phyloP scores from a whole-genome alignment of 1,140 invertebrate species.

The Leptopilina boulardi region DNA sequence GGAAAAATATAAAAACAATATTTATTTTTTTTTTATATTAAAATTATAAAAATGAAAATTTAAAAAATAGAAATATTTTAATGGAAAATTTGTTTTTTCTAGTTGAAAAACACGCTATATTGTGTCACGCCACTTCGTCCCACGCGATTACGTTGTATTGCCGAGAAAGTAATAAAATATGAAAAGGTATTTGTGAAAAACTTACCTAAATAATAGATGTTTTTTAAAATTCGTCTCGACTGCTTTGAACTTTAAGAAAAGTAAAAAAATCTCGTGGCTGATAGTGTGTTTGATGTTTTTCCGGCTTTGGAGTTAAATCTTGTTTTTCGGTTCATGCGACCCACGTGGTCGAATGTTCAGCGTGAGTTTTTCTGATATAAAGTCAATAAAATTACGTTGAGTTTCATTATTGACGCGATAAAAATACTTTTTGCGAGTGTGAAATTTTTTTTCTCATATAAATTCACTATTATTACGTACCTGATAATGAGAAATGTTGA shows the following conservation, averaged over 20 bases:
- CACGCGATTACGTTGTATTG: neutral
- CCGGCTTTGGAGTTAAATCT: neutral
- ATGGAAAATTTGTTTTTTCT: neutral
- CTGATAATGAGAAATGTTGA: neutral
- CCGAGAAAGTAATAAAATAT: neutral
- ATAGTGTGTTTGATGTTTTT: neutral
- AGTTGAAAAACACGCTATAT: neutral
- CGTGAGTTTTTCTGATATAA: neutral
- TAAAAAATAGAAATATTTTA: too few species aligned
- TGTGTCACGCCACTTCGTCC: neutral
- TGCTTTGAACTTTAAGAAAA: neutral
- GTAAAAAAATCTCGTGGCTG: neutral
- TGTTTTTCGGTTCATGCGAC: neutral
- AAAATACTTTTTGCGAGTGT: neutral
- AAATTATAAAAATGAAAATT: too few species aligned
- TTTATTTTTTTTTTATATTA: too few species aligned
- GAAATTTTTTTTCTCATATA: neutral
- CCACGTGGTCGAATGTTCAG: slow-evolving; percentile 14
- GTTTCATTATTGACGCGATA: neutral
- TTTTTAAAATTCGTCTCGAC: neutral
- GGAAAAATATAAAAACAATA: too few species aligned
- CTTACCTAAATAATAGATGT: slow-evolving; percentile 3
- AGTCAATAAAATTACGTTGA: neutral
- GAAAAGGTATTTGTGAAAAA: neutral
- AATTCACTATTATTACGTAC: slow-evolving; percentile 4